Base-by-base conservation (phyloP, 2,113 vertebrate species). In the Rostratula benghalensis region DNA sequence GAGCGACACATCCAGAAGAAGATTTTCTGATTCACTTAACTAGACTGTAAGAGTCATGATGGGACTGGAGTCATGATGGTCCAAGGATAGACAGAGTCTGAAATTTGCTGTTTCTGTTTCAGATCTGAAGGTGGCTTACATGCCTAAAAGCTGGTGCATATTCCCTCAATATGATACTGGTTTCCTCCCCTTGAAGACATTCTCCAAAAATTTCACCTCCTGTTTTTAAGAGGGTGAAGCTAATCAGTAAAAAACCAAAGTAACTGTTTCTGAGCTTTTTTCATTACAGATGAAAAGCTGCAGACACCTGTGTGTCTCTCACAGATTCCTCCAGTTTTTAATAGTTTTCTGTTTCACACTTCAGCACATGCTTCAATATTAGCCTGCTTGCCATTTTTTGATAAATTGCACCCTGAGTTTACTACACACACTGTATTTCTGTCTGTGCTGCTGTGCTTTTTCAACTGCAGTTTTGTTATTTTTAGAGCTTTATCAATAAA, bases 401-500 rank as follows among this genome's bases (percentile, higher is more conserved):
- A 64, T 64, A 81, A 69, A 92, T 24, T 87, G 51, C 63, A 83
- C 76, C 39, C 63, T 41, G 64, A 77, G 39, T 57, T 64, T 84
- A 68, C 65, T 39, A 54, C 45, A 68, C 46, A 65, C 21, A 35
- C 60, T 87, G 61, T 45, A 77, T 48, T 97, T 95, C 67, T 77
- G 56, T 41, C 61, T 61, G 35, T 19, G 25, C 48, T 61, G 27
- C n/a, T 61, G n/a, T 28, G 39, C 27, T 21, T 95, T 78, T 90
- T 76, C 60, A 73, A 33, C 65, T 35, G 78, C 2, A 6, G 59
- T 85, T 96, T 83, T 87, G 68, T 57, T 89, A 77, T 92, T 95
- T 93, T 91, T 84, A 75, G 65, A 68, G 51, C 20, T 90, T 89
- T 89, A 91, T 91, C 80, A 84, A 71, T 85, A 87, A 83, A 79